Evolutionary conservation across 2,888 invertebrate genomes (phyloP).

Genomic region (Frankliniella intonsa): DNA sequence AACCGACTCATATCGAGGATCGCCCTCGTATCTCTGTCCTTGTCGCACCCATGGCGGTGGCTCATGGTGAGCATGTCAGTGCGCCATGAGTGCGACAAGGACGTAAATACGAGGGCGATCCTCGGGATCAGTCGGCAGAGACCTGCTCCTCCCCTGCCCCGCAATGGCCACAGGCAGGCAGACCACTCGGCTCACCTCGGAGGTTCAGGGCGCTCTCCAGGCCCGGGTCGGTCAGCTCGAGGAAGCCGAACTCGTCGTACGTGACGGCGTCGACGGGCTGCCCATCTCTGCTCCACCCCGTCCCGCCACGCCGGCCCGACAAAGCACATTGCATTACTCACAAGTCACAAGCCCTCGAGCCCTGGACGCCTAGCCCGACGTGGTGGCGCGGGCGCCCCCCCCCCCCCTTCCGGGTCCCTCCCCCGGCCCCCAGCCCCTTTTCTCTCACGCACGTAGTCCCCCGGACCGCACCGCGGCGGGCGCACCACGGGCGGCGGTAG

Average conservation of each 20-base stretch:
- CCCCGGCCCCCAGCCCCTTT: neutral
- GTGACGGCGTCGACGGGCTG: neutral
- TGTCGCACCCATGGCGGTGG: neutral
- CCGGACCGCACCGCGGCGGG: neutral
- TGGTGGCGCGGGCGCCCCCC: neutral
- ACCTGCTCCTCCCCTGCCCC: neutral
- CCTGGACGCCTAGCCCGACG: neutral
- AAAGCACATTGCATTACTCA: no score
- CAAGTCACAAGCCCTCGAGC: no score
- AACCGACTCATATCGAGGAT: neutral
- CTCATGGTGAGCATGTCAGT: no score
- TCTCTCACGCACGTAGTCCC: neutral
- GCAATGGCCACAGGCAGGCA: neutral
- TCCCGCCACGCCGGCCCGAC: neutral
- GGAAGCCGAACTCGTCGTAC: slow-evolving; percentile 1
- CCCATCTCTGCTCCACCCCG: neutral
- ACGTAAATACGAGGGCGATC: neutral
- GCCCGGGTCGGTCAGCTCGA: slow-evolving; percentile 8
- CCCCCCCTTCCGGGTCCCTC: neutral
- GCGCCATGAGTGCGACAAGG: no score
- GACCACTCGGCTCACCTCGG: neutral
- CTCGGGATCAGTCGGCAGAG: no score
- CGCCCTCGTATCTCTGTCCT: neutral
- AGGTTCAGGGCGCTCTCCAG: neutral
- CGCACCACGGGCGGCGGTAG: neutral